These are phyloP conservation scores for Lasioglossum morio DNA, from an alignment of 2,888 invertebrate species.

Conservation along the genomic window DNA sequence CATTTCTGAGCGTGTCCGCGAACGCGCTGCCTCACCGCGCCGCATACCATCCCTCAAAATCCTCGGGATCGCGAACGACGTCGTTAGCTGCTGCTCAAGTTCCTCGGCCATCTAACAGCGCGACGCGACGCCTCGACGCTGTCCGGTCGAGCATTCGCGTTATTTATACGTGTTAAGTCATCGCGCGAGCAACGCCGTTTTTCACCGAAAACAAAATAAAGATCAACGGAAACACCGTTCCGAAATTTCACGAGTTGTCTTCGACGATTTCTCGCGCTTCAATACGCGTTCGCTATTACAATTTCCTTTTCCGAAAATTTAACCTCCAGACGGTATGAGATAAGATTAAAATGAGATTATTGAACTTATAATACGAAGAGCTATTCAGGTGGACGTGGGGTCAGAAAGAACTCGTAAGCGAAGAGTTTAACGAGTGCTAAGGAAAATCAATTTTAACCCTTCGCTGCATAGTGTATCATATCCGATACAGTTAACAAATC, in stretches of 20 bases:
- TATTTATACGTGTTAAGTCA: neutral
- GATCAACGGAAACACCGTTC: neutral
- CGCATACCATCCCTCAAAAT: slow-evolving; percentile 58
- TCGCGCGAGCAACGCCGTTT: neutral
- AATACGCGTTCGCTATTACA: no score
- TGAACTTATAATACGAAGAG: neutral
- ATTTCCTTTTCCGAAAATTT: neutral
- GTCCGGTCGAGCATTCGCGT: neutral
- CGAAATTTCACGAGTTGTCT: neutral
- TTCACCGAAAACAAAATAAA: neutral
- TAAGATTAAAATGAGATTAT: neutral
- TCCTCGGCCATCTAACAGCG: neutral
- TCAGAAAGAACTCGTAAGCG: no score
- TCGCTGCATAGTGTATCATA: no score
- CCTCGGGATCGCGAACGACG: slow-evolving; percentile 17
- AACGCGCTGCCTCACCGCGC: neutral
- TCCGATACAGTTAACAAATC: no score
- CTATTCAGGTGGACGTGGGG: neutral
- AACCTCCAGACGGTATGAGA: neutral
- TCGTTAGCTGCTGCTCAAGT: neutral
- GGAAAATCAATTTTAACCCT: no score
- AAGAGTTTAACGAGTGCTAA: no score
- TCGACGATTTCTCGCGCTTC: neutral
- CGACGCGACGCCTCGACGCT: neutral
- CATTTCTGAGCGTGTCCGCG: slow-evolving; percentile 57